These are phyloP conservation scores for Bedellia somnulentella DNA, from an alignment of 2,888 invertebrate genomes.

Conservation along the genomic window DNA sequence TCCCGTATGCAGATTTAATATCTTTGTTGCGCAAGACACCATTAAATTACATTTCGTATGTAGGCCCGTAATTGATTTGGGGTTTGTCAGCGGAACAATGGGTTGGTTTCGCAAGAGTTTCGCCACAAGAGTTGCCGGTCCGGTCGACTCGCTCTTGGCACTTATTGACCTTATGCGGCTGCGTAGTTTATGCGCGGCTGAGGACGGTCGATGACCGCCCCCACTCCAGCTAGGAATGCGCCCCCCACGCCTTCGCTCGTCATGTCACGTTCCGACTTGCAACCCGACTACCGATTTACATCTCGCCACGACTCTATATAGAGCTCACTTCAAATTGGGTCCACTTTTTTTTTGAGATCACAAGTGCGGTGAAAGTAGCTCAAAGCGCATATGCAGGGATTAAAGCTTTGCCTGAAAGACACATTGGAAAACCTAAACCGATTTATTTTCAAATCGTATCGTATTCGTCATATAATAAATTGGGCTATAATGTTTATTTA, in stretches of 20 bases:
- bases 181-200: constrained; percentile 52
- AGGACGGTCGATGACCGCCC: constrained; percentile 54
- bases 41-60: constrained; percentile 35
- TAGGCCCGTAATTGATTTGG: constrained; percentile 38
- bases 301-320: no score
- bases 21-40: constrained; percentile 23
- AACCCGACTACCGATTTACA: constrained; percentile 48
- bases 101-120: constrained; percentile 30
- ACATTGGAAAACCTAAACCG: no score
- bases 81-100: constrained; percentile 34
- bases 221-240: constrained; percentile 37
- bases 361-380: no score
- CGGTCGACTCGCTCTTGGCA: constrained; percentile 3
- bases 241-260: constrained; percentile 20
- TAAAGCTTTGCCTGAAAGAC: no score
- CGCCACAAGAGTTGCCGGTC: constrained; percentile 11
- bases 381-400: no score
- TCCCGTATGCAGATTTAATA: constrained; percentile 28
- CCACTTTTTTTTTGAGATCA: no score
- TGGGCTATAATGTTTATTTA: no score
- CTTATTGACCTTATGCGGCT: constrained; percentile 53
- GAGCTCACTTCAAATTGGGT: no score
- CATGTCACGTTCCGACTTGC: constrained; percentile 48
- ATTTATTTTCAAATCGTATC: no score
- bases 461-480: no score